phyloP scores from a whole-genome alignment of 2,113 vertebrate species.

The Connochaetes taurinus region DNA sequence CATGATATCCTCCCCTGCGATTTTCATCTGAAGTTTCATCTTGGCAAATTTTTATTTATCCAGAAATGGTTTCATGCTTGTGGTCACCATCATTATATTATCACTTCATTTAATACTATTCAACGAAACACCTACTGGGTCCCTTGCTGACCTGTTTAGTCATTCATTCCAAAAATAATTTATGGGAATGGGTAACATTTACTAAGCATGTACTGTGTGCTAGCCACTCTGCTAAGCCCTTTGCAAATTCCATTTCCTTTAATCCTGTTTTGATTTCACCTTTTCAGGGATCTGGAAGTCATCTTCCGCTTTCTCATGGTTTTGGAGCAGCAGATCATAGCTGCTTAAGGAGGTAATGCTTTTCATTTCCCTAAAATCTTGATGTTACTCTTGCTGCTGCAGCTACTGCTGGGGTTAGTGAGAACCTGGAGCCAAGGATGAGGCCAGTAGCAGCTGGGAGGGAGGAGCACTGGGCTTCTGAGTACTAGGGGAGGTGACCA shows the following conservation, averaged over 20 bases:
- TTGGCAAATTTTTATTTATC: background rate
- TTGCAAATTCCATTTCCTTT: constrained; percentile 1
- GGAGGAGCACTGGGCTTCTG: background rate
- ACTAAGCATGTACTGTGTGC: background rate
- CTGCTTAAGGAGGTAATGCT: background rate
- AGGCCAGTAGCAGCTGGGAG: background rate
- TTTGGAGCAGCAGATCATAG: background rate
- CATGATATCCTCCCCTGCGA: background rate
- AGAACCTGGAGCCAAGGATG: background rate
- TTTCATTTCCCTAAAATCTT: background rate
- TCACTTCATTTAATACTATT: constrained; percentile 11
- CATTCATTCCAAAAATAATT: constrained; percentile 17
- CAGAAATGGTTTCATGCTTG: constrained; percentile 35
- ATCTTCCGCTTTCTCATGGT: background rate
- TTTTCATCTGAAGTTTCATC: constrained; percentile 35
- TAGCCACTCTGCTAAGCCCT: background rate
- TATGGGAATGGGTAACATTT: constrained; percentile 3
- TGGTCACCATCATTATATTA: constrained; percentile 17
- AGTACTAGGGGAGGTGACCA: background rate
- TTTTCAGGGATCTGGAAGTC: constrained; percentile 6
- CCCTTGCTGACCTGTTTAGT: background rate
- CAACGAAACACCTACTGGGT: background rate
- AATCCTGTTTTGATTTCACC: constrained; percentile 25
- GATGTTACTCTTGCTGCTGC: background rate
- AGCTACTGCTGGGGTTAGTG: background rate